Evolutionary conservation across 2,888 invertebrate genomes (phyloP), one percentile per base, ranked within the genome.

Genomic region (Ophion ellenae): DNA sequence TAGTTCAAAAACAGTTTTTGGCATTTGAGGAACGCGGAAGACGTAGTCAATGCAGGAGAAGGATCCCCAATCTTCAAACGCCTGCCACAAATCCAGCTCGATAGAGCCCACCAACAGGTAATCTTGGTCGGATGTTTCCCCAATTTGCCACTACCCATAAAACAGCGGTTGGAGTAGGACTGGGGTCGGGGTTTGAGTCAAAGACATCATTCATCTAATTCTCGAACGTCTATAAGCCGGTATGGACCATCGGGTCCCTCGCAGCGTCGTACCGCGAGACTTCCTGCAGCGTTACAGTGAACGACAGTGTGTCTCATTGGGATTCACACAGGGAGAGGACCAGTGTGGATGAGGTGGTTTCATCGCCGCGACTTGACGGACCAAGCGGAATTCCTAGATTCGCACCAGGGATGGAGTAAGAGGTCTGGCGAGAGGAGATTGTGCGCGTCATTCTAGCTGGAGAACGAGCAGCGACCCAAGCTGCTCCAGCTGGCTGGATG

Each of bases 231-330:
- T 53, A 66, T 53, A 76, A 70, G 66, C 70, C 40, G 45, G 64
- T 67, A 61, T 73, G 53, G 24, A 59, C 71, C 66, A 85, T 85
- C 75, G 24, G 64, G 59, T 79, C 53, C 75, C 76, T 79, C 79
- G 79, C 36, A 45, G 20, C 7, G 80, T 69, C 17, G 76, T 73
- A 77, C 74, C 78, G 57, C 64, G 9, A 77, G 71, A 63, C 74
- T 64, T 67, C 53, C 63, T 70, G 45, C 45, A 32, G 14, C 61
- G 28, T 47, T 53, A 77, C 77, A 81, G 78, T 32, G 69, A 78
- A 78, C 74, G 82, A 75, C 85, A 75, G 85, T 78, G 70, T 82
- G 79, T 70, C 85, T 85, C 85, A 83, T 85, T 83, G 85, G 80
- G 83, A 85, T 85, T 80, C 85, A 80, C 80, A 85, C 67, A 75